These are phyloP conservation scores for Ichneumoninae sp. DNA, from an alignment of 2,888 invertebrate genomes.

Conservation along the genomic window DNA sequence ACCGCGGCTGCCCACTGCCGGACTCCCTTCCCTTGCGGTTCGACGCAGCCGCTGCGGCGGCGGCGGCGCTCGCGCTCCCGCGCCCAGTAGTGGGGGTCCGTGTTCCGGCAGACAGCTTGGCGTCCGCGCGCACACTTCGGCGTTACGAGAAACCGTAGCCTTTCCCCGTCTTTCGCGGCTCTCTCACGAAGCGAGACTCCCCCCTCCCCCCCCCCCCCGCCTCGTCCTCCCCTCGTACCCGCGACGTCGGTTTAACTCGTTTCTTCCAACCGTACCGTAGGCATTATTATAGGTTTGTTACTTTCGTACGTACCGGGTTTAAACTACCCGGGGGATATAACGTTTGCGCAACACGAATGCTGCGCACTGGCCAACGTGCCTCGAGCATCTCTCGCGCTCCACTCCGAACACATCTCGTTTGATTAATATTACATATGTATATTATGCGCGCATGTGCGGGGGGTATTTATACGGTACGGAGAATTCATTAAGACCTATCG, in stretches of 20 bases:
- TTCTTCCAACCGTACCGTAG: constrained; percentile 11
- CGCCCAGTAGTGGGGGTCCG: constrained; percentile 70
- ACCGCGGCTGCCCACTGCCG: constrained; percentile 25
- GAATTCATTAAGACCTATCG: constrained; percentile 31
- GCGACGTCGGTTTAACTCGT: constrained; percentile 1
- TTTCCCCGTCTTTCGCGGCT: constrained; percentile 73
- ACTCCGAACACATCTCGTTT: background rate
- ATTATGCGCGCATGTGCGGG: constrained; percentile 3
- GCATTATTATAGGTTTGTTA: constrained; percentile 6
- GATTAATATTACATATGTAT: constrained; percentile 20
- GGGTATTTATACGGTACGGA: constrained; percentile 6
- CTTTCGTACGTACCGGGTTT: constrained; percentile 10
- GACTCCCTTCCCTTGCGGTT: constrained; percentile 31
- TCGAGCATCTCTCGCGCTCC: background rate
- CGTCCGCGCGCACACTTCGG: constrained; percentile 80
- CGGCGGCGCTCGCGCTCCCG: constrained; percentile 43
- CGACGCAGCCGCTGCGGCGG: constrained; percentile 17
- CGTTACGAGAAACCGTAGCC: constrained; percentile 77
- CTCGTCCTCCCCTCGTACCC: background rate
- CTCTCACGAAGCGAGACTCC: constrained; percentile 65
- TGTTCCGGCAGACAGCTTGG: constrained; percentile 84
- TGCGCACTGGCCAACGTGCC: background rate
- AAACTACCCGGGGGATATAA: background rate
- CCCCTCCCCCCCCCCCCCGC: constrained; percentile 26
- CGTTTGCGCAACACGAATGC: constrained; percentile 10